Evolutionary conservation across 1,140 invertebrate genomes (phyloP), one percentile per base, ranked within the genome.

Genomic region (Vollenhovia emeryi): DNA sequence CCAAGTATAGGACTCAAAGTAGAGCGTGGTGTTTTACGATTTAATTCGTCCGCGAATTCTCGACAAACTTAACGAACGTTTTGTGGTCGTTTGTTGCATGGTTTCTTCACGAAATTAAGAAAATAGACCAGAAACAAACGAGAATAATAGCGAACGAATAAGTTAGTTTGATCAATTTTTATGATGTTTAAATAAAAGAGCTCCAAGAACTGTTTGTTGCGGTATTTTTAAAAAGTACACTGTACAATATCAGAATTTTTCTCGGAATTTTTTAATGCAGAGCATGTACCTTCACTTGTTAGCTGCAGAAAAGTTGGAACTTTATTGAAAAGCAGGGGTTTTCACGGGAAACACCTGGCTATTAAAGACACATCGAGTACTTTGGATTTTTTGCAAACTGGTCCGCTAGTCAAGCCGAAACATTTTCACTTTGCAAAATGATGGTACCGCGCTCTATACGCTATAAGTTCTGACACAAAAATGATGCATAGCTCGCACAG

Each of bases 381-480:
- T 36, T 79, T 15, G 43, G 3, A 45, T 55, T 80, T 48, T 36
- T 5, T 43, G 24, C 40, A 30, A 76, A 78, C 57, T 48, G n/a
- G 11, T 1, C 11, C 13, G n/a, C 15, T 33, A 33, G 1, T 78
- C 21, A 68, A 68, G n/a, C 11, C 15, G 45, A 80, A 40, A 30
- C 6, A 55, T 55, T 43, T 55, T 43, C 24, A 43, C 48, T 69
- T 15, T 33, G 33, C 11, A 57, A 50, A 60, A 78, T 48, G 52
- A 3, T 18, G 13, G 21, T 48, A 18, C 9, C 15, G 4, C 48
- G 30, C 43, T n/a, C n/a, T 66, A 15, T 50, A 24, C n/a, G 18
- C 7, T 30, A 40, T n/a, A 55, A 45, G 11, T 80, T 55, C 40
- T 71, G 18, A 59, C 30, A 45, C n/a, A 76, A 76, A 55, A 79